Evolutionary conservation across 2,113 vertebrate genomes (phyloP).

Genomic region (Arenaria interpres): DNA sequence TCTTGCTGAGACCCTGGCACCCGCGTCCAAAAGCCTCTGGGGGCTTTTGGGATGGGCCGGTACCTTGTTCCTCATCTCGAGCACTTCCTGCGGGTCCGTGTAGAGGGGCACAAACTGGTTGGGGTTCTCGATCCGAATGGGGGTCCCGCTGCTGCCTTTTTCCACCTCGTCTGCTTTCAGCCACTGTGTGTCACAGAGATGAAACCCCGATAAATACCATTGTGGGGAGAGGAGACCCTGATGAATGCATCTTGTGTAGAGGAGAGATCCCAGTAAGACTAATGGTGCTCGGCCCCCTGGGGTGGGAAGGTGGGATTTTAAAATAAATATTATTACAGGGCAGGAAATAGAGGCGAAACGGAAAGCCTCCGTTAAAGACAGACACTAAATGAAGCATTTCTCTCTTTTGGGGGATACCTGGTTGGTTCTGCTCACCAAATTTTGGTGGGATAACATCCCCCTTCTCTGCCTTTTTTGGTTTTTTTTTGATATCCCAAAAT

Average conservation of each 20-base stretch:
- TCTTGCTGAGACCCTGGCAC: not conserved
- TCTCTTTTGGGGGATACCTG: too few relatives aligned
- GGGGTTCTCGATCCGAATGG: conserved; percentile 93
- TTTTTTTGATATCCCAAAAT: too few relatives aligned
- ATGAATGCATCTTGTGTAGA: not conserved
- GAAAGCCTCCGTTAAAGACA: not conserved
- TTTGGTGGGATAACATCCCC: fast-evolving
- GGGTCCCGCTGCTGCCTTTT: conserved; percentile 86
- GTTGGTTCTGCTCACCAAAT: fast-evolving
- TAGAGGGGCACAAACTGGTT: conserved; percentile 98
- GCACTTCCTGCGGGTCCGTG: conserved; percentile 94
- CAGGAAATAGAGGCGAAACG: too few relatives aligned
- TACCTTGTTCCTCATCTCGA: conserved; percentile 98
- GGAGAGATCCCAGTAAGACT: not conserved
- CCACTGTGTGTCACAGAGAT: conserved; percentile 74
- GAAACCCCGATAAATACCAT: fast-evolving
- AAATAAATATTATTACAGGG: fast-evolving
- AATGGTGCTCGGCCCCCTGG: fast-evolving
- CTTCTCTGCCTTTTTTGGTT: not conserved
- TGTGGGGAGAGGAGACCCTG: fast-evolving
- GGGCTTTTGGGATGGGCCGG: fast-evolving
- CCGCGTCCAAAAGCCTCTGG: fast-evolving
- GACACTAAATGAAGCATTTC: not conserved
- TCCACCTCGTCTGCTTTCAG: conserved; percentile 88
- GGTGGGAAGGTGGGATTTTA: not conserved